Evolutionary conservation across 2,113 vertebrate genomes (phyloP).

Genomic region (Hoplias malabaricus): DNA sequence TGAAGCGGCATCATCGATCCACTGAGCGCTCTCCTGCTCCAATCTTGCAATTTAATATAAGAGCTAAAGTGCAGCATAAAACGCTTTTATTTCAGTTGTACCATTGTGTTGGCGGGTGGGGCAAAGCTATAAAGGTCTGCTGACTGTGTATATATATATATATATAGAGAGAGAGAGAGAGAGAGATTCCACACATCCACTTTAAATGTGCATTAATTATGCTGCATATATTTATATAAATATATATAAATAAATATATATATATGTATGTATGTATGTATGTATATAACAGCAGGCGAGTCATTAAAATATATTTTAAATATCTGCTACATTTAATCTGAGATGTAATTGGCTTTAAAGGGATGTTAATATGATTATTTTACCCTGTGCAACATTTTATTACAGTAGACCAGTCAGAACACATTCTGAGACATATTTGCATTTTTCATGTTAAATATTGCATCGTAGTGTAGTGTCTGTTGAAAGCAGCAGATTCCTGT

Average conservation of each 20-base stretch:
- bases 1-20: slow-evolving; percentile 28
- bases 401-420: too few relatives aligned
- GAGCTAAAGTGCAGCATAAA: not conserved
- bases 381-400: too few relatives aligned
- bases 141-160: not conserved
- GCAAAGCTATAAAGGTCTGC: not conserved
- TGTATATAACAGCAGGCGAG: too few relatives aligned
- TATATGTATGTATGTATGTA: too few relatives aligned
- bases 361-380: too few relatives aligned
- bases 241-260: not conserved
- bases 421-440: too few relatives aligned
- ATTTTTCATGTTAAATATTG: too few relatives aligned
- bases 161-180: too few relatives aligned
- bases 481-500: not conserved
- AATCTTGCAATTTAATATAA: not conserved
- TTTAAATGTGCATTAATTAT: too few relatives aligned
- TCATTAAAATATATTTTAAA: too few relatives aligned
- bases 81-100: not conserved
- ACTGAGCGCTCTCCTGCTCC: slow-evolving; percentile 20
- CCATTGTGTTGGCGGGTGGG: not conserved
- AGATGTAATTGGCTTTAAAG: not conserved
- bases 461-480: not conserved
- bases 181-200: too few relatives aligned
- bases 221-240: slow-evolving; percentile 1
- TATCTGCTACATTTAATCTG: not conserved